A percentile compares a stretch with the other conserved stretches of the same genome.
phyloP scores from a whole-genome alignment of 2,888 invertebrate species.

The Microctonus brassicae region DNA sequence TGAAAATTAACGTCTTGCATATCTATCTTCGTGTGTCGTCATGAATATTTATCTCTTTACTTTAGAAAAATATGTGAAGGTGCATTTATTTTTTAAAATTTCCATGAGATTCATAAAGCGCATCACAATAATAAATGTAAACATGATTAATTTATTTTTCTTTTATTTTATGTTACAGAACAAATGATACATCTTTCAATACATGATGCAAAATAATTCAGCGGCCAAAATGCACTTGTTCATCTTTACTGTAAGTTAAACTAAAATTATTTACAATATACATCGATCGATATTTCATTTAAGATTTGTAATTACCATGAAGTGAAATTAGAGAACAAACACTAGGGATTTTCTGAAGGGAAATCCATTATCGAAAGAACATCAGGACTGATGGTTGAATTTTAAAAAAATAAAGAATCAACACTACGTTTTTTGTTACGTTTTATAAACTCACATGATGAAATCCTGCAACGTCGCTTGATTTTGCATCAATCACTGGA shows the following conservation, averaged over 20 bases:
- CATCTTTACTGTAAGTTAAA: constrained; percentile 39
- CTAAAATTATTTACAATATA: neutral
- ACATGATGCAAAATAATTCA: constrained; percentile 29
- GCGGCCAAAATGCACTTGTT: constrained; percentile 40
- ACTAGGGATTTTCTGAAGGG: neutral
- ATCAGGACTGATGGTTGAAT: neutral
- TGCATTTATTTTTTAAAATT: neutral
- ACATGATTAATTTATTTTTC: neutral
- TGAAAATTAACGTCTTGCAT: neutral
- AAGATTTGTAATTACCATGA: neutral
- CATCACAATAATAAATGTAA: neutral
- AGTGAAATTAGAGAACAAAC: neutral
- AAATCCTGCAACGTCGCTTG: neutral
- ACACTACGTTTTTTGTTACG: neutral
- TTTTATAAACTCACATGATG: neutral
- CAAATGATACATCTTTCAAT: constrained; percentile 39
- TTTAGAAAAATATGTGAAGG: neutral
- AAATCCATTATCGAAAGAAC: neutral
- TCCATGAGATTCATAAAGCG: neutral
- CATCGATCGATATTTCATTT: neutral
- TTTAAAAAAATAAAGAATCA: neutral
- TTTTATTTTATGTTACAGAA: constrained; percentile 38
- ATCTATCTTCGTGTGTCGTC: neutral
- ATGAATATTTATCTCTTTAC: constrained; percentile 1
- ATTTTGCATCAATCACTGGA: constrained; percentile 10